These are phyloP conservation scores for Drosophila siamana DNA, from an alignment of 2,888 invertebrate species.

Conservation along the genomic window DNA sequence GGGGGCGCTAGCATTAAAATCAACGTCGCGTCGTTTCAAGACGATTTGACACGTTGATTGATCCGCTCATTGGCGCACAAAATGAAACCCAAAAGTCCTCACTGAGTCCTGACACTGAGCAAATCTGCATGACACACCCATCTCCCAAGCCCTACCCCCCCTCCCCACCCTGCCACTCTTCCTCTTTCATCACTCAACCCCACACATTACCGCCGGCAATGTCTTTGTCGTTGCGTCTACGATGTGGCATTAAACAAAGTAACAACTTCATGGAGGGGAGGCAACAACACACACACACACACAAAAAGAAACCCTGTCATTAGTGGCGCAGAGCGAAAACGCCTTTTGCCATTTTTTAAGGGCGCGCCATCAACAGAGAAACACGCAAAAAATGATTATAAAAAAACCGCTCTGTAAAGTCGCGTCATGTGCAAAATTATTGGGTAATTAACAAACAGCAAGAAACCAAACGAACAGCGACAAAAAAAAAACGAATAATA, in stretches of 20 bases:
- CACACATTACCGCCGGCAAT: slow-evolving; percentile 25
- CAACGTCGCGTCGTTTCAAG: slow-evolving; percentile 71
- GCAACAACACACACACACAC: too few relatives aligned
- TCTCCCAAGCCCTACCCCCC: too few relatives aligned
- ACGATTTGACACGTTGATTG: slow-evolving; percentile 81
- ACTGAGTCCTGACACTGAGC: slow-evolving; percentile 50
- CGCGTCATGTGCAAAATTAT: slow-evolving; percentile 79
- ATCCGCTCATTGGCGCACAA: slow-evolving; percentile 81
- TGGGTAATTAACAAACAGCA: slow-evolving; percentile 71
- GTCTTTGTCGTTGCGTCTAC: slow-evolving; percentile 56
- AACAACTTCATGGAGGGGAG: slow-evolving; percentile 70
- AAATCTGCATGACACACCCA: slow-evolving; percentile 60
- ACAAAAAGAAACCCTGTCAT: slow-evolving; percentile 52
- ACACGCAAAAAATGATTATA: slow-evolving; percentile 62
- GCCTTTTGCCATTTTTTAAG: slow-evolving; percentile 49
- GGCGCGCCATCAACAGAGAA: slow-evolving; percentile 52
- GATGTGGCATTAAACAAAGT: slow-evolving; percentile 75
- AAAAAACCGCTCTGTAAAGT: slow-evolving; percentile 56
- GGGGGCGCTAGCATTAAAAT: slow-evolving; percentile 57
- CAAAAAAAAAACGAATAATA: slow-evolving; percentile 10
- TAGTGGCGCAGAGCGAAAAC: slow-evolving; percentile 54
- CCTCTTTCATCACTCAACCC: background rate
- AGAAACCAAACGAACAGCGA: slow-evolving; percentile 27
- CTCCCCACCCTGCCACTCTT: background rate
- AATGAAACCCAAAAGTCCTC: slow-evolving; percentile 60